A percentile compares a stretch with the other conserved stretches of the same genome.
These are phyloP conservation scores for Mesoligia furuncula DNA, from an alignment of 2,888 invertebrate species.

Conservation along the genomic window DNA sequence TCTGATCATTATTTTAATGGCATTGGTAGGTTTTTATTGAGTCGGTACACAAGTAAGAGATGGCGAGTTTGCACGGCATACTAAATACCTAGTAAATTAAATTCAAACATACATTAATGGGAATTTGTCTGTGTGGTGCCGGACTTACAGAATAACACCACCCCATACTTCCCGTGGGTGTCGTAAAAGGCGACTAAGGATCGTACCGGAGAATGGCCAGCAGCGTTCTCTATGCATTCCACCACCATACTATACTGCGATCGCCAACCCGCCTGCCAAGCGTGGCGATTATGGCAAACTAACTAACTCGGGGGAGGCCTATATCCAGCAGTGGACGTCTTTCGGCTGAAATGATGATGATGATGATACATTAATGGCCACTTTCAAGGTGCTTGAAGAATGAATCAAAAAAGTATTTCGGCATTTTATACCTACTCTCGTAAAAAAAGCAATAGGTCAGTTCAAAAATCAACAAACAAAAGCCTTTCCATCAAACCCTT, in stretches of 20 bases:
- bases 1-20: slow-evolving; percentile 18
- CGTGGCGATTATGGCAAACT: no score
- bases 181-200: no score
- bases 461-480: neutral
- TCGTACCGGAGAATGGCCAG: no score
- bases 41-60: neutral
- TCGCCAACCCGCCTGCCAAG: no score
- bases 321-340: no score
- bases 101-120: neutral
- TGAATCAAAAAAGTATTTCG: neutral
- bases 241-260: no score
- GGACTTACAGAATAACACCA: no score
- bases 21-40: neutral
- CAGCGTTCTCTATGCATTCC: no score
- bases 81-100: neutral
- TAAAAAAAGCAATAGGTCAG: neutral
- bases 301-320: no score
- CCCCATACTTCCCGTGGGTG: no score
- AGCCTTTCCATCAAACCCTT: neutral
- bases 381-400: neutral
- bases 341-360: no score
- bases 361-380: neutral
- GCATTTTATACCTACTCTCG: neutral
- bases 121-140: no score
- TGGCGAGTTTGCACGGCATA: neutral